These are phyloP conservation scores for human DNA, from an alignment of 2,113 vertebrate genomes.

Conservation along the genomic window GRCh38 chr3:89238001-89238500, in stretches of 20 bases:
- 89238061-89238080: background rate
- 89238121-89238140: background rate
- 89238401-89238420: background rate
- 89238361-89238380: background rate
- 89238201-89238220: background rate
- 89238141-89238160: background rate
- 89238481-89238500: background rate
- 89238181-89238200: background rate
- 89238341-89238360: background rate
- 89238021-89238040: conserved; percentile 47
- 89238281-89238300: background rate
- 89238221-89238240: background rate
- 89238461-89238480: background rate
- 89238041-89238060: conserved; percentile 33
- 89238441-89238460: background rate
- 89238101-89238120: background rate
- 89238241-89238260: background rate
- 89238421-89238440: background rate
- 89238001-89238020: conserved; percentile 61
- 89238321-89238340: background rate
- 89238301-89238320: background rate
- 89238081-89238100: background rate
- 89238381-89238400: background rate
- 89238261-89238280: background rate
- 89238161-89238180: background rate